Conservation (phyloP, 2,113 vertebrate genomes). For the Ceyx melanurus region DNA sequence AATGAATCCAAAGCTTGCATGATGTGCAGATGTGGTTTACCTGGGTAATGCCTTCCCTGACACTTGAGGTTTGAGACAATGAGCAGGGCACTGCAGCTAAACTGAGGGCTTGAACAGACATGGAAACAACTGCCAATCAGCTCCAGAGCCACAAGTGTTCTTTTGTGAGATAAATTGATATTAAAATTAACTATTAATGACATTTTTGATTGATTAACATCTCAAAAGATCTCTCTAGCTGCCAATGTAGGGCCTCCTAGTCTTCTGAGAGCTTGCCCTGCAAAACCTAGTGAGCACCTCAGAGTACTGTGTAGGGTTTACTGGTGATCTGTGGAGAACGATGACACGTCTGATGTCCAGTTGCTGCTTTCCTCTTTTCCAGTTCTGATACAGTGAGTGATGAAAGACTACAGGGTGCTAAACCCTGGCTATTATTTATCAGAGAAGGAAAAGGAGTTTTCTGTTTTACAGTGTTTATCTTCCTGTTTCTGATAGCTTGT, state of each 20-base stretch:
- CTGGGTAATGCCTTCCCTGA: not conserved
- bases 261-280: not conserved
- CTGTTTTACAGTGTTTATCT: not conserved
- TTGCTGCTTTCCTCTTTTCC: not conserved
- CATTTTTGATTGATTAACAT: not conserved
- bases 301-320: not conserved
- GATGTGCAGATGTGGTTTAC: not conserved
- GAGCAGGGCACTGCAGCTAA: not conserved
- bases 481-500: not conserved
- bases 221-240: not conserved
- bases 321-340: not conserved
- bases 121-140: not conserved
- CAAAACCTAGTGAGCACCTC: not conserved
- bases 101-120: not conserved
- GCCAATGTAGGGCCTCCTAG: not conserved
- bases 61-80: not conserved
- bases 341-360: not conserved
- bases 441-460: not conserved
- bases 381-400: not conserved
- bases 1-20: not conserved
- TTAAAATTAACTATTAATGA: not conserved
- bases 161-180: not conserved
- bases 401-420: not conserved
- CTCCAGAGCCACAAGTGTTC: not conserved
- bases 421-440: not conserved